These are phyloP conservation scores for Paragorgia papillata DNA, from an alignment of 92 coral and sea anemone genomes.

Conservation along the genomic window DNA sequence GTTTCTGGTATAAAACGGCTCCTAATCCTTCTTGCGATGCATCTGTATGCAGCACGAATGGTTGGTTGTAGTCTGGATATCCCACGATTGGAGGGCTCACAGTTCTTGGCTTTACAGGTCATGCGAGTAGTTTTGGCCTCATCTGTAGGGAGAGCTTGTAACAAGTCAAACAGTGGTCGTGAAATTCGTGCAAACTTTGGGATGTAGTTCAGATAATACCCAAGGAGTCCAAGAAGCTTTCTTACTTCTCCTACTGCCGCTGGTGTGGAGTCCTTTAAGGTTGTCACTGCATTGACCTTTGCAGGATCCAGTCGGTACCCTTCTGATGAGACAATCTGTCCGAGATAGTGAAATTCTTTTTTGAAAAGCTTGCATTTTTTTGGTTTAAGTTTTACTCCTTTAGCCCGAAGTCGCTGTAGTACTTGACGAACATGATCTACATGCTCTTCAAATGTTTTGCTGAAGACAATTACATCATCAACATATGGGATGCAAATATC, in stretches of 20 bases:
- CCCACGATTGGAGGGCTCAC: too few species aligned
- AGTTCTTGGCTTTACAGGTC: too few species aligned
- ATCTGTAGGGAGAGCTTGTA: background rate
- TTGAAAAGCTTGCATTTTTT: conserved; percentile 38
- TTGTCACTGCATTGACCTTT: conserved; percentile 41
- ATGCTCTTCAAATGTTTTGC: conserved; percentile 47
- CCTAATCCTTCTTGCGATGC: too few species aligned
- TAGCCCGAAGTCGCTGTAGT: conserved; percentile 16
- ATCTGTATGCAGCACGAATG: too few species aligned
- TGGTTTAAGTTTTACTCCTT: conserved; percentile 26
- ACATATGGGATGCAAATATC: background rate
- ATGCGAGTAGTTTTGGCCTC: too few species aligned
- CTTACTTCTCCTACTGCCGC: conserved; percentile 35
- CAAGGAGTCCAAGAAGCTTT: conserved; percentile 39
- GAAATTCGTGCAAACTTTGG: conserved; percentile 40
- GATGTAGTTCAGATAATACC: conserved; percentile 39
- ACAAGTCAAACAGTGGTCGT: conserved; percentile 46
- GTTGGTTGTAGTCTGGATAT: too few species aligned
- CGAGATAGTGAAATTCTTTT: conserved; percentile 41
- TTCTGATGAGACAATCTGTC: conserved; percentile 46
- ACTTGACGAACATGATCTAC: conserved; percentile 3
- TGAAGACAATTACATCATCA: conserved; percentile 48
- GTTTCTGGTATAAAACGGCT: too few species aligned
- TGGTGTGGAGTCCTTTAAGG: conserved; percentile 29
- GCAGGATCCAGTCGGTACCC: conserved; percentile 49